Base-by-base conservation (phyloP, 2,113 vertebrate genomes). In the Cavia aperea region DNA sequence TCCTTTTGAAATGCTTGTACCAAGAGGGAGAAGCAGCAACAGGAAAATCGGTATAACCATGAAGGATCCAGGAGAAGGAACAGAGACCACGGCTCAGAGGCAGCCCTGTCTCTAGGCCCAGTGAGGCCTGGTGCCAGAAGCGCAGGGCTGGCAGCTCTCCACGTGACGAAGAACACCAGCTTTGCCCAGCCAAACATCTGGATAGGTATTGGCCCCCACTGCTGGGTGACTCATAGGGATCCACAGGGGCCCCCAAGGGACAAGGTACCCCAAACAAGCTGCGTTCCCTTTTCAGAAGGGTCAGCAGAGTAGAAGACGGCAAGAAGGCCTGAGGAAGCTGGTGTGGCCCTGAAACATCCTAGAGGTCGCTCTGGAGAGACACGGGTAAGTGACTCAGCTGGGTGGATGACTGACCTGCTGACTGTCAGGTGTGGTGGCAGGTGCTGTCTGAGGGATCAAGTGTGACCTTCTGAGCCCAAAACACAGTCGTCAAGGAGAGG, bases 191-290 rank as follows among this genome's bases (percentile, higher is more conserved):
- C 58, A 31, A 51, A 46, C 1, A 10, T 10, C 49, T 26, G 4
- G 2, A 0, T 15, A 21, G 23, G 19, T 77, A 23, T 31, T 8
- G 24, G 3, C 23, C 18, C 62, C 51, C 51, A 54, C 51, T 54
- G 51, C 51, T 54, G 0, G 6, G n/a, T 11, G 11, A 8, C n/a
- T 31, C 0, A 21, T 2, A 16, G 23, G 26, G 36, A 33, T 26
- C 60, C 58, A 46, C 68, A 29, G 63, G 29, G 62, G 21, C 51
- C n/a, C 72, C 24, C 0, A 2, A 18, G 62, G 77, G 33, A 62
- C 9, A 7, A 43, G 75, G 33, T 31, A 10, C 5, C 29, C 10
- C 66, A 12, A 39, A 39, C 33, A 8, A 51, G 68, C 60, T 58
- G 18, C 31, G 60, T n/a, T 21, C 58, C 9, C 29, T 87, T 73